These are phyloP conservation scores for Spea hammondii DNA, from an alignment of 2,797 vertebrate genomes.

Conservation along the genomic window DNA sequence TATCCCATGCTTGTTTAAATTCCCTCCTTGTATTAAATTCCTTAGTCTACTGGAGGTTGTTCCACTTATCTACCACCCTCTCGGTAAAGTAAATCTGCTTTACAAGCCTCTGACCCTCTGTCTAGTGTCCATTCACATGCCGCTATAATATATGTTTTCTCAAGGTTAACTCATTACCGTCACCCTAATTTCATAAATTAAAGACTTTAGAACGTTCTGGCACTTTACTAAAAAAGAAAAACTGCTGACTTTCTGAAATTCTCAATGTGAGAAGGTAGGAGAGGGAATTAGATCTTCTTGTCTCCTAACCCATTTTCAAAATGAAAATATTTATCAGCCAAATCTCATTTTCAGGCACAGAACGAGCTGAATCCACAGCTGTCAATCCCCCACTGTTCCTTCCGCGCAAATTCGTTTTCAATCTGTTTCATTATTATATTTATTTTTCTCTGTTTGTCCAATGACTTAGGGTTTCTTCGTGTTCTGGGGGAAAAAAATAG, in stretches of 20 bases:
- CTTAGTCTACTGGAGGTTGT: too few species aligned
- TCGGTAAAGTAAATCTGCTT: too few species aligned
- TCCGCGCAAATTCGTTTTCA: slow-evolving; percentile 13
- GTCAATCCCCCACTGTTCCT: slow-evolving; percentile 23
- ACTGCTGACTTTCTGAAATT: neutral
- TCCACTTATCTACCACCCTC: too few species aligned
- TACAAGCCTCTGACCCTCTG: too few species aligned
- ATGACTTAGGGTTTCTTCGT: neutral
- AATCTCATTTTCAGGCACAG: slow-evolving; percentile 20
- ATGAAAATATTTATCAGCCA: slow-evolving; percentile 24
- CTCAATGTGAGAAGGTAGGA: neutral
- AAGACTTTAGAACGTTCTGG: neutral
- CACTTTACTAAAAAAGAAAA: neutral
- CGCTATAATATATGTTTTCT: neutral
- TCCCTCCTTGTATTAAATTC: too few species aligned
- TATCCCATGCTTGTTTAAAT: too few species aligned
- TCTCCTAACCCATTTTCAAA: slow-evolving; percentile 11
- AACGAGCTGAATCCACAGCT: slow-evolving; percentile 10
- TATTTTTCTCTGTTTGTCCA: neutral
- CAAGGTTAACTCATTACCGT: neutral
- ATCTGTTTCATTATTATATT: slow-evolving; percentile 20
- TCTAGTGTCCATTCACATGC: too few species aligned
- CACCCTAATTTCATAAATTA: neutral
- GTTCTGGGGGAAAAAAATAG: slow-evolving; percentile 2
- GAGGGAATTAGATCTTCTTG: slow-evolving; percentile 17